These are phyloP conservation scores for Alosa alosa DNA, from an alignment of 2,113 vertebrate genomes.

Conservation along the genomic window DNA sequence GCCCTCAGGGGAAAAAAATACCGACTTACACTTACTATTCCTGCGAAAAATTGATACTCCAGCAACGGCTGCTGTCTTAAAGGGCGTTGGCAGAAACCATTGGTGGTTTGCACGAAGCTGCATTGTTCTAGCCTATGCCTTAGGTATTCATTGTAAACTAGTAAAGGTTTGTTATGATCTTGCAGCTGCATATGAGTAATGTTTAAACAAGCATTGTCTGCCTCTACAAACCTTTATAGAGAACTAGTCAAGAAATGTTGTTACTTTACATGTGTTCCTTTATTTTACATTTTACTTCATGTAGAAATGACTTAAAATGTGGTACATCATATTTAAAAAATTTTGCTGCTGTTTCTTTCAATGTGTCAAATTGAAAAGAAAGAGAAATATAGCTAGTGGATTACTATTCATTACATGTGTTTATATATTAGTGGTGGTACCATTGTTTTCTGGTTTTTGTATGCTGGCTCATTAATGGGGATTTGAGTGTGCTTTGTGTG, in stretches of 20 bases:
- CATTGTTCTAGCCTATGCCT: neutral
- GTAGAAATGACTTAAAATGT: slow-evolving; percentile 62
- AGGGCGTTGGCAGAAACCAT: slow-evolving; percentile 68
- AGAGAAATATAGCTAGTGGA: slow-evolving; percentile 49
- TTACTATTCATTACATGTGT: neutral
- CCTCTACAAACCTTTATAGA: neutral
- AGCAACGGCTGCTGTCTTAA: slow-evolving; percentile 74
- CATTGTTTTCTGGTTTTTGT: neutral
- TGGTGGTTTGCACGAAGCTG: slow-evolving; percentile 53
- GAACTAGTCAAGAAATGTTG: neutral
- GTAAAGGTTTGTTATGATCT: neutral
- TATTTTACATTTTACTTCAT: slow-evolving; percentile 33
- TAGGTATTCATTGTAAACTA: neutral
- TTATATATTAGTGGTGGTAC: no score
- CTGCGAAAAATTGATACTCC: slow-evolving; percentile 70
- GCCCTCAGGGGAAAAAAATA: slow-evolving; percentile 64
- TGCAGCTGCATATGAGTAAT: neutral
- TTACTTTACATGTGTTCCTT: neutral
- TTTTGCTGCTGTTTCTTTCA: neutral
- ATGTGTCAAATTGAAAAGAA: neutral
- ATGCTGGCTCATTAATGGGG: neutral
- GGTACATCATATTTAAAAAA: neutral
- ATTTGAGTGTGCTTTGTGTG: neutral
- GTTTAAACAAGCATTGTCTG: neutral
- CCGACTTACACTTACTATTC: slow-evolving; percentile 73